phyloP scores from a whole-genome alignment of 2,797 vertebrate species.

The Denticeps clupeoides region DNA sequence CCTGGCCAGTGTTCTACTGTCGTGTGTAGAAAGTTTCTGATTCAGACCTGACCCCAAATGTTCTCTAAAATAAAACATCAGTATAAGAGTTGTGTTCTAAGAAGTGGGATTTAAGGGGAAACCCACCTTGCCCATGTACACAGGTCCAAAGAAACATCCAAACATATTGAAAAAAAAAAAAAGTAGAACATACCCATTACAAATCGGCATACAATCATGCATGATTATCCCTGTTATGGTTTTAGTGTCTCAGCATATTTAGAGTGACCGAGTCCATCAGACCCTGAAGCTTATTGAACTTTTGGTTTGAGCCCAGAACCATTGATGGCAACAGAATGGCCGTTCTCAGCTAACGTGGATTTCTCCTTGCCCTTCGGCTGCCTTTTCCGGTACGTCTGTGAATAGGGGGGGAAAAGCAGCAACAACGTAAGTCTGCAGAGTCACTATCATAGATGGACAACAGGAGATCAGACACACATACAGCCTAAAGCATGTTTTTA shows the following conservation, averaged over 20 bases:
- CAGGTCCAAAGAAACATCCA: slow-evolving; percentile 5
- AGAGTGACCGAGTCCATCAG: slow-evolving; percentile 12
- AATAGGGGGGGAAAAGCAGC: not conserved
- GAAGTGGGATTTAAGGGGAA: not conserved
- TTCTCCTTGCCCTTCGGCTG: slow-evolving; percentile 39
- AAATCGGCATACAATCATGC: slow-evolving; percentile 18
- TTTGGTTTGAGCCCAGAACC: slow-evolving; percentile 55
- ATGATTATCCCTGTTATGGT: slow-evolving; percentile 22
- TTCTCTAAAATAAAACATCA: not conserved
- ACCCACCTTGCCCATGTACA: not conserved
- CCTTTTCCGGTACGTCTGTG: slow-evolving; percentile 64
- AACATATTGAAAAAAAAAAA: slow-evolving; percentile 19
- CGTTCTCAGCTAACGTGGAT: slow-evolving; percentile 38
- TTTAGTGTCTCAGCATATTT: slow-evolving; percentile 17
- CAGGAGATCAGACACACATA: no score
- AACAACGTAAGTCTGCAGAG: no score
- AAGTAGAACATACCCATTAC: slow-evolving; percentile 22
- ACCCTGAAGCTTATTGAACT: slow-evolving; percentile 30
- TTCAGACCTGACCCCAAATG: not conserved
- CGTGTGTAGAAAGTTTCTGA: not conserved
- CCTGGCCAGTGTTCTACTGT: no score
- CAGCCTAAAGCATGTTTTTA: no score
- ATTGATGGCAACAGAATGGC: slow-evolving; percentile 46
- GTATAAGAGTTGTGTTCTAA: not conserved
- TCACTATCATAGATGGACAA: no score